Percentiles rank a stretch among this genome's conserved stretches.
These are phyloP conservation scores for Heliornis fulica DNA, from an alignment of 2,113 vertebrate genomes.

Conservation along the genomic window DNA sequence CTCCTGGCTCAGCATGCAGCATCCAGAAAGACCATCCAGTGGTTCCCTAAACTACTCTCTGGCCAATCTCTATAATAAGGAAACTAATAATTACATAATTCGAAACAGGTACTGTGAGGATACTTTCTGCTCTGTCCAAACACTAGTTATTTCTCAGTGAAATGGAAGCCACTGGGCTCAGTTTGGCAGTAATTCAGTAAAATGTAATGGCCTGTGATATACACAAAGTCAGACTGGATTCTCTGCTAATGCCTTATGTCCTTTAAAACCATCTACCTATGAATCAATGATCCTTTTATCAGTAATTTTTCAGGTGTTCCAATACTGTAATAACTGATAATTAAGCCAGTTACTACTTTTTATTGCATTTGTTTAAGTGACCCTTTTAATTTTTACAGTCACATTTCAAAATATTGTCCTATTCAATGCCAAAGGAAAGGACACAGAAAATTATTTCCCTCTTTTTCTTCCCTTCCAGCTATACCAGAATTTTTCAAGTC, in stretches of 20 bases:
- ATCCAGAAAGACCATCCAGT: slow-evolving; percentile 36
- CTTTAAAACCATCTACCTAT: background rate
- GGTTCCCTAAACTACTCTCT: slow-evolving; percentile 35
- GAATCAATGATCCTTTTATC: background rate
- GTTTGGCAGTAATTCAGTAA: slow-evolving; percentile 40
- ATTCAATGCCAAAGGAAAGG: background rate
- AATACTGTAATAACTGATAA: background rate
- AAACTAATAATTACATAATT: slow-evolving; percentile 61
- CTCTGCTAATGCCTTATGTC: background rate
- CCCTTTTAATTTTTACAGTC: background rate
- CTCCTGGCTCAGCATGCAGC: background rate
- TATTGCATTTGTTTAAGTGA: background rate
- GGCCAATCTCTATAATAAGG: slow-evolving; percentile 43
- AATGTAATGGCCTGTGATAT: background rate
- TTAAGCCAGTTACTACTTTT: background rate
- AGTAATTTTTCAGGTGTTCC: background rate
- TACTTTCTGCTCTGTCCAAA: slow-evolving; percentile 41
- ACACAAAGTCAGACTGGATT: background rate
- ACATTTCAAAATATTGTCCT: background rate
- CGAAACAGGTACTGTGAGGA: slow-evolving; percentile 34
- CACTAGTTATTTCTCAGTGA: slow-evolving; percentile 28
- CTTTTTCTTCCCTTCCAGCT: background rate
- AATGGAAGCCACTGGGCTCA: slow-evolving; percentile 22
- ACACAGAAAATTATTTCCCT: background rate
- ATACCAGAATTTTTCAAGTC: background rate